phyloP scores from a whole-genome alignment of 2,888 invertebrate species.

The Metallyticus violacea region DNA sequence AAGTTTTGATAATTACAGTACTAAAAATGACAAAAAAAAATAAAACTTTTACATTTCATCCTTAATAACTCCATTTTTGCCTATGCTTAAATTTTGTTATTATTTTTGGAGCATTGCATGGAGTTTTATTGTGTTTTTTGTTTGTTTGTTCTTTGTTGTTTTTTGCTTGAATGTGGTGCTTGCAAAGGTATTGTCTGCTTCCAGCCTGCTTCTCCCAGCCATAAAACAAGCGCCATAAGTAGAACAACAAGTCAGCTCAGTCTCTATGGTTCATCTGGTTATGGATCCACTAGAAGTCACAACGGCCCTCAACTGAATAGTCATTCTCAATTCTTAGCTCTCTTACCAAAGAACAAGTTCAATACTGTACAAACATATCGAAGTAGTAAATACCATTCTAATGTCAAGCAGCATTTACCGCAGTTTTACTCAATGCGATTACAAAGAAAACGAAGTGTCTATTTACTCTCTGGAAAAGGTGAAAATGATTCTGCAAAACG shows the following conservation, averaged over 20 bases:
- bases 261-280: constrained; percentile 49
- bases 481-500: background rate
- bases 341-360: constrained; percentile 22
- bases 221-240: constrained; percentile 35
- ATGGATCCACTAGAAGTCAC: constrained; percentile 50
- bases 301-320: constrained; percentile 27
- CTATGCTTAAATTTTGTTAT: background rate
- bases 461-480: background rate
- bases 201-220: constrained; percentile 26
- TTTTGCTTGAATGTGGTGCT: constrained; percentile 29
- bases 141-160: constrained; percentile 25
- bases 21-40: no score
- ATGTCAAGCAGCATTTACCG: constrained; percentile 33
- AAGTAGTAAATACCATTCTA: background rate
- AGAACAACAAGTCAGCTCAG: constrained; percentile 47
- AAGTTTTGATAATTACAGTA: no score
- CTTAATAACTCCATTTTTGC: background rate
- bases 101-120: background rate
- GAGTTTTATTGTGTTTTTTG: constrained; percentile 15
- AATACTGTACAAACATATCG: background rate
- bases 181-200: constrained; percentile 33
- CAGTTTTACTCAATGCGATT: constrained; percentile 39
- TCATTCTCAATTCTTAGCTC: constrained; percentile 11
- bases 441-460: background rate
- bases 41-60: background rate